phyloP scores from a whole-genome alignment of 2,797 vertebrate species.

The Lindbergichthys nudifrons region DNA sequence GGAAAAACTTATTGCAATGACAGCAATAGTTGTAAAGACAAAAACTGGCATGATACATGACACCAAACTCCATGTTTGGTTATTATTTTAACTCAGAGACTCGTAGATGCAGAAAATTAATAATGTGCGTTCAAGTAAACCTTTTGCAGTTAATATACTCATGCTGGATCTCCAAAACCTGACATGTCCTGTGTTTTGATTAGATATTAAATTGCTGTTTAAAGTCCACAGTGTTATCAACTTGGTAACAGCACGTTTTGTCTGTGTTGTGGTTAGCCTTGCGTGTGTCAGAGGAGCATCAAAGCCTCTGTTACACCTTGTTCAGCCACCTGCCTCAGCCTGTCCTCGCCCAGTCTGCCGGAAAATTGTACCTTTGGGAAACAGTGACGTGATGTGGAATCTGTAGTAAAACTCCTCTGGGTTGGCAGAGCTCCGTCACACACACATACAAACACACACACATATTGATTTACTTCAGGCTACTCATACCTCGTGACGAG shows the following conservation, averaged over 20 bases:
- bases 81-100: too few species aligned
- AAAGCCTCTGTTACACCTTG: slow-evolving; percentile 45
- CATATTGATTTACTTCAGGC: slow-evolving; percentile 25
- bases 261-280: slow-evolving; percentile 44
- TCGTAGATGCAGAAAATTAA: too few species aligned
- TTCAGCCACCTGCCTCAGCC: slow-evolving; percentile 57
- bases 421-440: slow-evolving; percentile 3
- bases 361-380: slow-evolving; percentile 58
- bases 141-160: not conserved
- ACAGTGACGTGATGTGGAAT: slow-evolving; percentile 41
- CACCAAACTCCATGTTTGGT: too few species aligned
- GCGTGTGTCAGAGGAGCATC: slow-evolving; percentile 48
- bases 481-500: slow-evolving; percentile 38
- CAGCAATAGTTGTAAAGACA: too few species aligned
- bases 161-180: not conserved
- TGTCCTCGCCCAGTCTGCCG: slow-evolving; percentile 60
- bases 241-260: slow-evolving; percentile 9
- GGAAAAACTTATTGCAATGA: too few species aligned
- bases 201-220: slow-evolving; percentile 14
- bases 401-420: slow-evolving; percentile 6
- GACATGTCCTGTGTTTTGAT: slow-evolving; percentile 10
- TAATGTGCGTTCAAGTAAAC: not conserved
- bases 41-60: too few species aligned
- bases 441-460: slow-evolving; percentile 6
- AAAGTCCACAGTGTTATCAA: not conserved